Conservation (phyloP, 2,797 vertebrate genomes). For the Varecia variegata region DNA sequence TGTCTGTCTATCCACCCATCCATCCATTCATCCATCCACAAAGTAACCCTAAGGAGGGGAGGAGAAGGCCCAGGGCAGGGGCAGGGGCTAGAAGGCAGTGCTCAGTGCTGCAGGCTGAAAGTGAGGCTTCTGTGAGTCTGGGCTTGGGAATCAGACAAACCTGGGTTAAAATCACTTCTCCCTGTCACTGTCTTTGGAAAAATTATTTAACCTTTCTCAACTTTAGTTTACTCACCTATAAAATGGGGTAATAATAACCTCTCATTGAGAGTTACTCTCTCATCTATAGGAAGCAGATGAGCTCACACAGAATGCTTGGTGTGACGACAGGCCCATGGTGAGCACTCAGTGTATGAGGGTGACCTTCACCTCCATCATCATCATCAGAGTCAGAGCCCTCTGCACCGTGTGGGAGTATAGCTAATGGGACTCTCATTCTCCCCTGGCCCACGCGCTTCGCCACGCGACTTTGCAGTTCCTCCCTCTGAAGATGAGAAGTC, state of each 20-base stretch:
- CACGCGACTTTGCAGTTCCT: not conserved
- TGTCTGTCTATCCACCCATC: not conserved
- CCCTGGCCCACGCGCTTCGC: rapidly evolving
- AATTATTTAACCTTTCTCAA: not conserved
- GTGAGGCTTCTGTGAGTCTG: not conserved
- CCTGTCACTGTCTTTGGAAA: not conserved
- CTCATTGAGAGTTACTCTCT: not conserved
- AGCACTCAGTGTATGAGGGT: rapidly evolving
- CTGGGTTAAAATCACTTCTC: not conserved
- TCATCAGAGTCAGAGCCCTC: not conserved
- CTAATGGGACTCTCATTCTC: not conserved
- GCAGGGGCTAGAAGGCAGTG: not conserved
- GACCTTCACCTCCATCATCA: not conserved
- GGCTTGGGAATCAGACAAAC: not conserved
- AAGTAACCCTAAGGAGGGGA: not conserved
- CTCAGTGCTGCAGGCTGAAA: not conserved
- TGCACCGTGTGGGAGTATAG: rapidly evolving
- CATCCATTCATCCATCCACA: not conserved
- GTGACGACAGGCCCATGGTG: not conserved
- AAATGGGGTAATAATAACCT: not conserved
- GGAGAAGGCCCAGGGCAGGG: not conserved
- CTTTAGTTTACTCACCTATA: not conserved
- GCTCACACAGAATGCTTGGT: not conserved
- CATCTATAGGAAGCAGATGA: not conserved
- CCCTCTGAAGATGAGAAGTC: not conserved